Percentiles rank a stretch among this genome's conserved stretches.
phyloP scores from a whole-genome alignment of 2,888 invertebrate species.

The Agrochola lychnidis region DNA sequence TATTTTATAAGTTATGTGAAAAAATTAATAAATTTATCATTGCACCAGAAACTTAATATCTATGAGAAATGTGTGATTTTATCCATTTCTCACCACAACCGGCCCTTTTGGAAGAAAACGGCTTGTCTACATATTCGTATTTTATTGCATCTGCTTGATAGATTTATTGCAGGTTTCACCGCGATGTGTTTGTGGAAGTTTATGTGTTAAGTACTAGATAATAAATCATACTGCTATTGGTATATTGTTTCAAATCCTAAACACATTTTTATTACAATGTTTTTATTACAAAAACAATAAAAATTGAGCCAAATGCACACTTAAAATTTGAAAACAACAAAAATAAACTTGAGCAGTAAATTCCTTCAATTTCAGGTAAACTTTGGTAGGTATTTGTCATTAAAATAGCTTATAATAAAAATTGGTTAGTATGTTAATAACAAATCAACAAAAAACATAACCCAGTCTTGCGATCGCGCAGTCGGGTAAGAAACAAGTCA shows the following conservation, averaged over 20 bases:
- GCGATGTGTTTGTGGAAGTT: not conserved
- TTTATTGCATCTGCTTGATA: not conserved
- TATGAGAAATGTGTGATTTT: not conserved
- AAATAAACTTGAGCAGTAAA: not conserved
- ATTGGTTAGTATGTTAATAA: slow-evolving; percentile 25
- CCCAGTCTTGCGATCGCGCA: not conserved
- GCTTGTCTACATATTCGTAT: not conserved
- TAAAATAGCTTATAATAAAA: not conserved
- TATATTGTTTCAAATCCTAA: too few species aligned
- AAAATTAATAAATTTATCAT: not conserved
- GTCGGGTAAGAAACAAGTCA: not conserved
- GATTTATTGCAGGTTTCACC: not conserved
- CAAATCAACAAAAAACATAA: not conserved
- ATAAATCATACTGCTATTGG: not conserved
- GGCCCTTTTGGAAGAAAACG: not conserved
- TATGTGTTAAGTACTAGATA: not conserved
- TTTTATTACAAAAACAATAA: not conserved
- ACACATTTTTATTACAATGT: too few species aligned
- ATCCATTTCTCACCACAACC: not conserved
- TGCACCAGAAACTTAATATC: not conserved
- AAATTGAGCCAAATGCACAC: not conserved
- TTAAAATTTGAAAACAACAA: not conserved
- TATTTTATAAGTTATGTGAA: not conserved
- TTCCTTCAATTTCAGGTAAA: not conserved
- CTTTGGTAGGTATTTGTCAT: not conserved